A percentile compares a stretch with the other conserved stretches of the same genome.
Evolutionary conservation across 1,140 invertebrate species (phyloP).

Genomic region (Cataglyphis hispanica): DNA sequence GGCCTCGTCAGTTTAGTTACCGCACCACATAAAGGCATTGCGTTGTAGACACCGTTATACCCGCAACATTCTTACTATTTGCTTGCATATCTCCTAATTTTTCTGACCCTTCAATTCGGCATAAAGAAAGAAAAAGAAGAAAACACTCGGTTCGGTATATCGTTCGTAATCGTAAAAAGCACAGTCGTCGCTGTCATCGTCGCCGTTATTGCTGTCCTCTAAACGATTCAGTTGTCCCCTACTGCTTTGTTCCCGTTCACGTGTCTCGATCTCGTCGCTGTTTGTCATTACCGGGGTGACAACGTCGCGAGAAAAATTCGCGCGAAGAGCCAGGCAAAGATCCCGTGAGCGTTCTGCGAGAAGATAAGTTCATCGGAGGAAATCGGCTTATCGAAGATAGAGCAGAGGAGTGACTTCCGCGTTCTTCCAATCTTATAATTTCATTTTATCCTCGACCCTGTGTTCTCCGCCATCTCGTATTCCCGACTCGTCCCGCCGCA

Average conservation of each 20-base stretch:
- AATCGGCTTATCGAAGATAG: conserved; percentile 18
- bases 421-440: conserved; percentile 63
- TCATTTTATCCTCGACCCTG: conserved; percentile 27
- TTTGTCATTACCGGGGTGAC: conserved; percentile 2
- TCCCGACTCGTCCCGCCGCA: not conserved
- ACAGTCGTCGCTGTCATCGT: not conserved
- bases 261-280: conserved; percentile 35
- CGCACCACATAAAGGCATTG: conserved; percentile 87
- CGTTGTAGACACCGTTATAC: conserved; percentile 86
- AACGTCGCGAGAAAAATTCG: conserved; percentile 13
- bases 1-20: conserved; percentile 87
- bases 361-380: conserved; percentile 15
- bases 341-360: not conserved
- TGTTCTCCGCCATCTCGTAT: conserved; percentile 16
- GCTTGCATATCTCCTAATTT: conserved; percentile 80
- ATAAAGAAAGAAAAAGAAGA: conserved; percentile 16
- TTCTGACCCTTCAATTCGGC: conserved; percentile 67
- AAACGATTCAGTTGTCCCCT: conserved; percentile 28
- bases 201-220: conserved; percentile 16
- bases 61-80: conserved; percentile 85
- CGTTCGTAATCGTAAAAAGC: conserved; percentile 48
- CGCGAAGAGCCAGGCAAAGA: not conserved
- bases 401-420: conserved; percentile 4
- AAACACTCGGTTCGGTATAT: conserved; percentile 65
- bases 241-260: conserved; percentile 55